phyloP scores from a whole-genome alignment of 2,888 invertebrate species.

The Trichacis sp. region DNA sequence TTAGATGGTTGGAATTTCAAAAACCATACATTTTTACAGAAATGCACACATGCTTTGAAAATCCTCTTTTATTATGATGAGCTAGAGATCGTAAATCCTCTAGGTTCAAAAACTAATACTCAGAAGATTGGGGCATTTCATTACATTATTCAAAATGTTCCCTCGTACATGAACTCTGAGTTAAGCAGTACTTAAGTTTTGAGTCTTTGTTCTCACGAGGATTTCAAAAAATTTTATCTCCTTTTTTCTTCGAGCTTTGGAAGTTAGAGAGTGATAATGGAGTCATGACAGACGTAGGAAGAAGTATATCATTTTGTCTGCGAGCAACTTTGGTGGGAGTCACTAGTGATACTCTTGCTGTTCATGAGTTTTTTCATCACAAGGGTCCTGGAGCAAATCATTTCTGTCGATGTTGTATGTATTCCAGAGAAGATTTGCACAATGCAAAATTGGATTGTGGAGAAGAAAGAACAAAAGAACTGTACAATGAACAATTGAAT shows the following conservation, averaged over 20 bases:
- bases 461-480: too few relatives aligned
- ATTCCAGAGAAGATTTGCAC: too few relatives aligned
- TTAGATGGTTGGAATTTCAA: slow-evolving; percentile 33
- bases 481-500: too few relatives aligned
- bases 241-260: slow-evolving; percentile 42
- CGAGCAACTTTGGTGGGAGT: slow-evolving; percentile 27
- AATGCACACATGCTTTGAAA: slow-evolving; percentile 22
- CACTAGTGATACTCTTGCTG: slow-evolving; percentile 39
- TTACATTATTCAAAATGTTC: slow-evolving; percentile 32
- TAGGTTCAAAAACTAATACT: slow-evolving; percentile 40
- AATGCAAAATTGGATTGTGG: too few relatives aligned
- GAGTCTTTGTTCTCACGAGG: slow-evolving; percentile 18
- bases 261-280: slow-evolving; percentile 41
- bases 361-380: slow-evolving; percentile 34
- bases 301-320: slow-evolving; percentile 10
- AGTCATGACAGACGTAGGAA: slow-evolving; percentile 18
- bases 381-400: slow-evolving; percentile 29
- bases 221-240: slow-evolving; percentile 31
- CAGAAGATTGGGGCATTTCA: slow-evolving; percentile 41
- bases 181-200: slow-evolving; percentile 32
- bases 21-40: slow-evolving; percentile 26
- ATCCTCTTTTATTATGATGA: slow-evolving; percentile 41
- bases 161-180: slow-evolving; percentile 32
- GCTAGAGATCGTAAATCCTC: slow-evolving; percentile 35
- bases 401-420: slow-evolving; percentile 9